Evolutionary conservation across 2,113 vertebrate species (phyloP).

Genomic region (Gnathonemus longibarbis): DNA sequence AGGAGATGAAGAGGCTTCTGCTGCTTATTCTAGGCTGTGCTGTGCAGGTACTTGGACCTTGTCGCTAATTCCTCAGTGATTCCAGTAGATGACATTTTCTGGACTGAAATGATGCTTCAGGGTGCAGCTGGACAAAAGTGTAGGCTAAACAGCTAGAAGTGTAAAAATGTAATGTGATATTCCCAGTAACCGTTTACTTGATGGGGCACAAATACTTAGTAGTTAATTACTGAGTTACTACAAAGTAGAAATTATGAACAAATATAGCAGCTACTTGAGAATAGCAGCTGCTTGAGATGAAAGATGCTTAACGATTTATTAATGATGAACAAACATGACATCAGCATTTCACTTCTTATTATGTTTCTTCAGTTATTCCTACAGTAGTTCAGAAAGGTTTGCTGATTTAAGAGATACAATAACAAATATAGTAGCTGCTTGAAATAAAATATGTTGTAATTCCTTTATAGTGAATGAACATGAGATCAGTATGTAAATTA

Average conservation of each 20-base stretch:
- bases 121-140: not conserved
- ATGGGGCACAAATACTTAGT: not conserved
- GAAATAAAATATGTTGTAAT: not conserved
- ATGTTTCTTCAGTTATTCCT: not conserved
- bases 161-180: not conserved
- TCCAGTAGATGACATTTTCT: not conserved
- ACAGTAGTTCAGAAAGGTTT: not conserved
- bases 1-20: slow-evolving; percentile 83
- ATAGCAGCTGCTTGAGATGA: not conserved
- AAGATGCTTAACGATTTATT: not conserved
- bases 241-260: not conserved
- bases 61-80: not conserved
- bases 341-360: not conserved
- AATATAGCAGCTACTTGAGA: not conserved
- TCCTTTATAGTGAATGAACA: not conserved
- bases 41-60: slow-evolving; percentile 70
- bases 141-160: not conserved
- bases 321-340: not conserved
- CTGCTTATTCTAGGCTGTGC: slow-evolving; percentile 86
- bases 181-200: not conserved
- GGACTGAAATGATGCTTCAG: not conserved
- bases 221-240: not conserved
- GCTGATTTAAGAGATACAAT: not conserved
- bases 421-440: not conserved
- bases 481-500: not conserved